These are phyloP conservation scores for Bos indicus DNA, from an alignment of 2,113 vertebrate genomes.

Conservation along the genomic window DNA sequence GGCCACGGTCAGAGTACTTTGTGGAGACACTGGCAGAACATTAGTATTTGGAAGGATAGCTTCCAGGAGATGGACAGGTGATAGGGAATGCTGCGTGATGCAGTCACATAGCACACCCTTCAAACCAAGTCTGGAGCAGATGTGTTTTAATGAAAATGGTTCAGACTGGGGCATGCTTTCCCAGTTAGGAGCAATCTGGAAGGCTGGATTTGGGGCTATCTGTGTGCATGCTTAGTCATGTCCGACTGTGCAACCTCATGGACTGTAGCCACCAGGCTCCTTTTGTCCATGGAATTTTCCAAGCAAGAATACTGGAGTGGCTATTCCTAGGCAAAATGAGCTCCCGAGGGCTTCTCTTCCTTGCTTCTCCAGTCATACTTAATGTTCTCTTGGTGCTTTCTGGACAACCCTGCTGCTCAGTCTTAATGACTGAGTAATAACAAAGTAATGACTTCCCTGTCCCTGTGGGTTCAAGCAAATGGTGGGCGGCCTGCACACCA, in stretches of 20 bases:
- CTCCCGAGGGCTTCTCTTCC: background rate
- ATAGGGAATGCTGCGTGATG: background rate
- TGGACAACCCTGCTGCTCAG: background rate
- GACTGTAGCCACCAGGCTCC: background rate
- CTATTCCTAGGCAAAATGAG: background rate
- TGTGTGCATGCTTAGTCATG: background rate
- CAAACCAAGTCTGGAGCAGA: background rate
- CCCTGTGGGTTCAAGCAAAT: background rate
- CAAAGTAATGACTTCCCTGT: background rate
- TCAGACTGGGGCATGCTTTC: background rate
- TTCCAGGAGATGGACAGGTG: background rate
- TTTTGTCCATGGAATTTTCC: background rate
- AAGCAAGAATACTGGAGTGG: background rate
- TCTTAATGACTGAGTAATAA: background rate
- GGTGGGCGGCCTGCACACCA: accelerated
- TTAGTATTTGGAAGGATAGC: background rate
- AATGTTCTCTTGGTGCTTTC: background rate
- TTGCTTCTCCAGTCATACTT: background rate
- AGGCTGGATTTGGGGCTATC: background rate
- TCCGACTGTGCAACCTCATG: background rate
- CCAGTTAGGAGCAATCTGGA: background rate
- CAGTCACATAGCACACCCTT: background rate
- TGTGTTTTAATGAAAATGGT: background rate
- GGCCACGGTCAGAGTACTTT: background rate
- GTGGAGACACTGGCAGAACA: background rate